Evolutionary conservation across 2,113 vertebrate species (phyloP), one percentile per base, ranked within the genome.

Genomic region (Isurus oxyrinchus): DNA sequence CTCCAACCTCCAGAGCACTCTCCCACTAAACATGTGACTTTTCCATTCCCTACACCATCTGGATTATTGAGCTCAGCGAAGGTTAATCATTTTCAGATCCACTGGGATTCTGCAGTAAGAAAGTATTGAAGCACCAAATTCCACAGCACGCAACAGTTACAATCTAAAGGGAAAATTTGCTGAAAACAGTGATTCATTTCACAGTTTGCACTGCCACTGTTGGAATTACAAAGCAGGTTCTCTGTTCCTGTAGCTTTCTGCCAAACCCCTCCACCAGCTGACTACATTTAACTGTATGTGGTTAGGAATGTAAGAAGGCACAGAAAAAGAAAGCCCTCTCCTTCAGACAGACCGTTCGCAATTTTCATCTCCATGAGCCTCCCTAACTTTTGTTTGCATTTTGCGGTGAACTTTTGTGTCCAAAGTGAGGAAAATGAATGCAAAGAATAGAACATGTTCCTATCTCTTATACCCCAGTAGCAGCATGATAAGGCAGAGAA

Each of bases 41-140:
- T 95, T 72, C 94, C 67, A 95, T 31, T 72, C 76, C 94, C 67
- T 55, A 27, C 40, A 53, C 67, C 94, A 95, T 76, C 67, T 95
- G 94, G 40, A 72, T 95, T 72, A 49, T 55, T 95, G 66, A 53
- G 49, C 67, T 14, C 25, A 55, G 40, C 16, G 49, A 95, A 55
- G 49, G 94, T 95, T 35, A 76, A 76, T 95, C 66, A 95, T 35
- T 72, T 14, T 95, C 63, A 53, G 25, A 13, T 5, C 67, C 67
- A 14, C 25, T 19, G 66, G 66, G 66, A 53, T 55, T 69, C 67
- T 95, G 94, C 94, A 53, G 44, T 31, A 35, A 95, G 63, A 27
- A 95, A 69, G 94, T 49, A 76, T 55, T 55, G 94, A 72, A 72
- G 0, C 23, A 66, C 94, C 49, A 72, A 53, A 72, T 95, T 72